Evolutionary conservation across 1,140 invertebrate species (phyloP).

Genomic region (Drosophila elegans): DNA sequence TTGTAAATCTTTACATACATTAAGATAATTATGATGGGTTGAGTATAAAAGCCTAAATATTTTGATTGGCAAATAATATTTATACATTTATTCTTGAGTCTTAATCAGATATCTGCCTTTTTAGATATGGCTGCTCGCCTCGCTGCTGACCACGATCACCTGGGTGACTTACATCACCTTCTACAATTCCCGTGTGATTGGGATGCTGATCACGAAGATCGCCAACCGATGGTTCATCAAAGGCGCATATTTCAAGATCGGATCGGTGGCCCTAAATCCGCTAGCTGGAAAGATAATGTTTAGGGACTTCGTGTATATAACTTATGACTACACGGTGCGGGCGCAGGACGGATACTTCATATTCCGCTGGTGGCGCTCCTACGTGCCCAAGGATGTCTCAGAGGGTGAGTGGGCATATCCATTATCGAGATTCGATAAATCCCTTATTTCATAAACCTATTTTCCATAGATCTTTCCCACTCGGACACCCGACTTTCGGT

Average conservation of each 20-base stretch:
- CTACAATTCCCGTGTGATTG: constrained; percentile 97
- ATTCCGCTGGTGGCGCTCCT: constrained; percentile 98
- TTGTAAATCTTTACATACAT: too few relatives aligned
- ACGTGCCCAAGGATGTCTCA: constrained; percentile 96
- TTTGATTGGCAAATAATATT: background rate
- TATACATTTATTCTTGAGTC: background rate
- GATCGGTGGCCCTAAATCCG: constrained; percentile 97
- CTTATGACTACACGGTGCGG: constrained; percentile 96
- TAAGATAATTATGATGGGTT: too few relatives aligned
- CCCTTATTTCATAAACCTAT: background rate
- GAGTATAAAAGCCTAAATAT: too few relatives aligned
- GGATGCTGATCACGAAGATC: constrained; percentile 94
- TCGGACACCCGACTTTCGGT: constrained; percentile 97
- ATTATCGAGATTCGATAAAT: background rate
- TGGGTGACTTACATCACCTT: constrained; percentile 98
- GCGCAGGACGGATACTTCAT: constrained; percentile 99
- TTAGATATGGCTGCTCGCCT: constrained; percentile 88
- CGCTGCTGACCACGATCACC: constrained; percentile 89
- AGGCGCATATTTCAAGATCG: constrained; percentile 95
- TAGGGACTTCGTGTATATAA: constrained; percentile 97
- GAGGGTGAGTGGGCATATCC: constrained; percentile 89
- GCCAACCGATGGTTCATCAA: constrained; percentile 94
- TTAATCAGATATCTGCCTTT: background rate
- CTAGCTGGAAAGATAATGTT: constrained; percentile 99
- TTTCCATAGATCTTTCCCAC: constrained; percentile 94